Evolutionary conservation across 2,888 invertebrate species (phyloP).

Genomic region (Rotaria magnacalcarata): DNA sequence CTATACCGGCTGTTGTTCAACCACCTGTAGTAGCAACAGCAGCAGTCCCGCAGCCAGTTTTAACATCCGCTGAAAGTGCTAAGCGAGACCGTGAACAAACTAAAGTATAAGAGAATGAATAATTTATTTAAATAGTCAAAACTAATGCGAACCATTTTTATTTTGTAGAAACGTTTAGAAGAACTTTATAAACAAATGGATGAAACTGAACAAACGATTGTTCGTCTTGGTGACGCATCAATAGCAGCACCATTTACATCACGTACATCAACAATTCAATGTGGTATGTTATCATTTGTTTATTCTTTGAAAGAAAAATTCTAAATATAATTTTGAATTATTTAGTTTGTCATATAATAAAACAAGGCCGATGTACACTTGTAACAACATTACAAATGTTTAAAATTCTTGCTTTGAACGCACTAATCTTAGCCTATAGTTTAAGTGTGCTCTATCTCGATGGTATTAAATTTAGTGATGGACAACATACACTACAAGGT

Average conservation of each 20-base stretch:
- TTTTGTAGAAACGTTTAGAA: slow-evolving; percentile 40
- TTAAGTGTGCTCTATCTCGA: slow-evolving; percentile 95
- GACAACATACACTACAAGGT: slow-evolving; percentile 94
- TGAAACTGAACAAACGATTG: slow-evolving; percentile 64
- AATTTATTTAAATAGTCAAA: not conserved
- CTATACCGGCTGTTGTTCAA: not conserved
- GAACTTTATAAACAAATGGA: slow-evolving; percentile 43
- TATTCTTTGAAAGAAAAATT: not conserved
- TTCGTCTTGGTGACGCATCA: slow-evolving; percentile 93
- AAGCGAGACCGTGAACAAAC: not conserved
- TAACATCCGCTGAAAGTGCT: not conserved
- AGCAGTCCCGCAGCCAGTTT: not conserved
- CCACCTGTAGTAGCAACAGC: not conserved
- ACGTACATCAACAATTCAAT: slow-evolving; percentile 85
- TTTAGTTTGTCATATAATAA: slow-evolving; percentile 94
- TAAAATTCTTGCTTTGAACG: slow-evolving; percentile 95
- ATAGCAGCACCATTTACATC: slow-evolving; percentile 99
- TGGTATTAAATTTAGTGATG: slow-evolving; percentile 93
- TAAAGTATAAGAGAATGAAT: not conserved
- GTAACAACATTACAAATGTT: slow-evolving; percentile 99
- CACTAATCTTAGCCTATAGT: slow-evolving; percentile 91
- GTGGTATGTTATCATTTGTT: slow-evolving; percentile 68
- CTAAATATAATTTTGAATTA: slow-evolving; percentile 49
- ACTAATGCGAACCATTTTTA: not conserved
- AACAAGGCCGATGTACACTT: slow-evolving; percentile 95